These are phyloP conservation scores for Pandemis cinnamomeana DNA, from an alignment of 2,888 invertebrate species.

Conservation along the genomic window DNA sequence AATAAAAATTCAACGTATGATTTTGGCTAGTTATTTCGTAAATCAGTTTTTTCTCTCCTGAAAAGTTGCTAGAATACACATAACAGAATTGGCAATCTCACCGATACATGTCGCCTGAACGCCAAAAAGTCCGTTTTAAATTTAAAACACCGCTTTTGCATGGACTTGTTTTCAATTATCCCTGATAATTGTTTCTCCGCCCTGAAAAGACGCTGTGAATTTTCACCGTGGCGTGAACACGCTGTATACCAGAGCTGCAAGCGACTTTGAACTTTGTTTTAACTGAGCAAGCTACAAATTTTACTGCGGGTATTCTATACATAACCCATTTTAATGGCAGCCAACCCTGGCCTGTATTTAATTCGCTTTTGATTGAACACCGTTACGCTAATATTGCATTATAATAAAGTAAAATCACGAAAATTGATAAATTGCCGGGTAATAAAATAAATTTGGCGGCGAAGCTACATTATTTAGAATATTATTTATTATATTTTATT, in stretches of 20 bases:
- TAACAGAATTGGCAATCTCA: too few species aligned
- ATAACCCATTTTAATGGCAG: neutral
- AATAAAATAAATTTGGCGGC: neutral
- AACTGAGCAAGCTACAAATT: neutral
- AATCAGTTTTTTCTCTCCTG: too few species aligned
- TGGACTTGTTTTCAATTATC: constrained; percentile 45
- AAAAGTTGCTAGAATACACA: too few species aligned
- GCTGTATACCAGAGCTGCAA: neutral
- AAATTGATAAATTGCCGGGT: neutral
- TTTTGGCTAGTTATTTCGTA: too few species aligned
- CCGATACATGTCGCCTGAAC: constrained; percentile 1
- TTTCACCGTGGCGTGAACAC: neutral
- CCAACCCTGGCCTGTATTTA: constrained; percentile 22
- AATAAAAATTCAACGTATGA: too few species aligned
- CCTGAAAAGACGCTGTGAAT: constrained; percentile 11
- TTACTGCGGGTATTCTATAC: neutral
- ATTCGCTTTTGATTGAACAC: constrained; percentile 31
- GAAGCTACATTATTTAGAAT: neutral
- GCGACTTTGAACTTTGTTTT: neutral
- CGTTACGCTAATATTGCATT: constrained; percentile 24
- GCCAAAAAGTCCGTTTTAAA: neutral
- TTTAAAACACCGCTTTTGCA: constrained; percentile 4
- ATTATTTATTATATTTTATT: too few species aligned
- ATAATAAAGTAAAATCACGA: constrained; percentile 20
- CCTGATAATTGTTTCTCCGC: constrained; percentile 43